Percentiles rank a stretch among this genome's conserved stretches.
Conservation (phyloP, 1,140 invertebrate genomes). For the Bombus superbus region DNA sequence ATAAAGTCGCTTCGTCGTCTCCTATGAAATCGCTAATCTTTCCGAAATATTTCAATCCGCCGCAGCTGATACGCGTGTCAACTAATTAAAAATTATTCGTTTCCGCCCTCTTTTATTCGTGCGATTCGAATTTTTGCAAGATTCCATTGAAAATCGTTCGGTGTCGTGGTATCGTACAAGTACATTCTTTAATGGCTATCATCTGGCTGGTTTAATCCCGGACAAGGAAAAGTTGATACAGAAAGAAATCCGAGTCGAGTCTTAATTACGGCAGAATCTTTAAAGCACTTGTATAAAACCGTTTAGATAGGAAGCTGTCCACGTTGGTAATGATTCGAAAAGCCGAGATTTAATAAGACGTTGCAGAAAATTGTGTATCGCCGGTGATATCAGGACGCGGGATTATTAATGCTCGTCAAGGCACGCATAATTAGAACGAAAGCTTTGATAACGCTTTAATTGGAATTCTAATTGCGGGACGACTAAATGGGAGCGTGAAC, state of each 20-base stretch:
- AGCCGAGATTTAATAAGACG: constrained; percentile 48
- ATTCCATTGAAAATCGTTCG: not conserved
- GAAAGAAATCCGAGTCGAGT: constrained; percentile 11
- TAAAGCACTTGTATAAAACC: not conserved
- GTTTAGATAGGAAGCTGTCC: too few species aligned
- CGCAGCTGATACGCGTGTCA: not conserved
- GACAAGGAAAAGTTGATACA: not conserved
- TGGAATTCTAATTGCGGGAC: constrained; percentile 64
- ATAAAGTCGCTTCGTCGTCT: too few species aligned
- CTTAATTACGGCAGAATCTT: not conserved
- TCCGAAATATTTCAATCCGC: not conserved
- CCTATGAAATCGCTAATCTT: not conserved
- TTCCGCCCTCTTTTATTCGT: not conserved
- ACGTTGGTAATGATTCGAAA: not conserved
- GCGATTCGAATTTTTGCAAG: not conserved
- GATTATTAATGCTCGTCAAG: constrained; percentile 60
- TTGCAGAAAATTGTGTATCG: constrained; percentile 39
- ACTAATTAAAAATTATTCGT: not conserved
- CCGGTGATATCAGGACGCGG: constrained; percentile 28
- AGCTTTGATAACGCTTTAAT: constrained; percentile 65
- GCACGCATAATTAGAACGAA: constrained; percentile 49
- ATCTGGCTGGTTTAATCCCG: not conserved
- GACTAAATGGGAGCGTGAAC: constrained; percentile 56
- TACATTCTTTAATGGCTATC: not conserved
- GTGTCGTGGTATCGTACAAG: not conserved